Evolutionary conservation across 2,797 vertebrate species (phyloP).

Genomic region (Erithacus rubecula): DNA sequence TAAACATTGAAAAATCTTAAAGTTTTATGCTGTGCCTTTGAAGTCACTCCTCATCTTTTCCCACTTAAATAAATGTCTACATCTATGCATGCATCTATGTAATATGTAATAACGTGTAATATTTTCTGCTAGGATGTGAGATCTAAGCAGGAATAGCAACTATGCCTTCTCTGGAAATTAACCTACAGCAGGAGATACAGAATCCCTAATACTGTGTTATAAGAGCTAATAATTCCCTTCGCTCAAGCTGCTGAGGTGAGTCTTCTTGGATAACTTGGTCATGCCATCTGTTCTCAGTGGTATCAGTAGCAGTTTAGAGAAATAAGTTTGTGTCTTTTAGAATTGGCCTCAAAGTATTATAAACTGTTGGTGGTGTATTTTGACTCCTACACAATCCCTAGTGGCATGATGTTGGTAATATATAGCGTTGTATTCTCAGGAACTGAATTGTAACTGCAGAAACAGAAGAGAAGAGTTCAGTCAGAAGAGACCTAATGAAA

Average conservation of each 20-base stretch:
- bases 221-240: neutral
- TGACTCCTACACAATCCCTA: conserved; percentile 3
- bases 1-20: neutral
- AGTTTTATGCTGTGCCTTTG: neutral
- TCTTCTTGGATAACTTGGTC: neutral
- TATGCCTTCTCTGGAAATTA: neutral
- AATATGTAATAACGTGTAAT: neutral
- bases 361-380: neutral
- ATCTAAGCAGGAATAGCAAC: neutral
- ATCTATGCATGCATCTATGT: neutral
- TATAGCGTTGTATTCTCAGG: neutral
- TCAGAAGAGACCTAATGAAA: conserved; percentile 47
- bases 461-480: neutral
- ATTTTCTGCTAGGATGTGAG: neutral
- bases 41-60: neutral
- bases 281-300: neutral
- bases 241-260: neutral
- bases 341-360: neutral
- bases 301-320: neutral
- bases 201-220: neutral
- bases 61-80: neutral
- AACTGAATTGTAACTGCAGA: neutral
- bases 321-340: neutral
- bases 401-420: neutral
- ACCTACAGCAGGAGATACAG: neutral